Base-by-base conservation (phyloP, 2,888 invertebrate species). In the Heliothis peltigera region DNA sequence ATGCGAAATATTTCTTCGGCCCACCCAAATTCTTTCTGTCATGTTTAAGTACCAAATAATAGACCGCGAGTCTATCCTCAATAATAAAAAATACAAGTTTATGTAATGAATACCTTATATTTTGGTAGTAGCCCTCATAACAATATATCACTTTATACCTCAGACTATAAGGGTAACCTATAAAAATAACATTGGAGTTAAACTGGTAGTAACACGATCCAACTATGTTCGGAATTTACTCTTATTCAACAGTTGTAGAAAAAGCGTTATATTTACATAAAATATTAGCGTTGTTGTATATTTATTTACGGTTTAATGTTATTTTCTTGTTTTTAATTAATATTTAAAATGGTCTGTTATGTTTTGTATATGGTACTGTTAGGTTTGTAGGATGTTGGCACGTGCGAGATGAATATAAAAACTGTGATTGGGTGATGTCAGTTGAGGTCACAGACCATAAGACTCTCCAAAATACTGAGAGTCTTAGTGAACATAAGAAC, bases 171-270 rank as follows among this genome's bases (percentile, higher is more conserved):
- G 63, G 44, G 17, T 64, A 59, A 58, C 63, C 53, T 71, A 67
- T 64, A 70, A 79, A 79, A 80, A 64, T 68, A 64, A 57, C 19
- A 69, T 73, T 64, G 32, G 46, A 62, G 65, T 61, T 53, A 61
- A 82, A 81, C 73, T 65, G 53, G 77, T 68, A 47, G 83, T 73
- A 77, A 82, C 25, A 5, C 61, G 75, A 83, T 69, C 70, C 71
- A 32, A 15, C 62, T 61, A 79, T 75, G 70, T 55, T 47, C 66
- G 63, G 77, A 82, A 83, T 81, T 48, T 78, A 75, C 75, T 76
- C 75, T 70, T 65, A 56, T 81, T 83, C 62, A 52, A 49, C 32
- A 19, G 22, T 54, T 59, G 59, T 55, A 64, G 43, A 55, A 76
- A 64, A 62, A 53, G 18, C 65, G 53, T 35, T 56, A 56, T 54